phyloP scores from a whole-genome alignment of 2,113 vertebrate genomes.

The Pelvicachromis taeniatus region DNA sequence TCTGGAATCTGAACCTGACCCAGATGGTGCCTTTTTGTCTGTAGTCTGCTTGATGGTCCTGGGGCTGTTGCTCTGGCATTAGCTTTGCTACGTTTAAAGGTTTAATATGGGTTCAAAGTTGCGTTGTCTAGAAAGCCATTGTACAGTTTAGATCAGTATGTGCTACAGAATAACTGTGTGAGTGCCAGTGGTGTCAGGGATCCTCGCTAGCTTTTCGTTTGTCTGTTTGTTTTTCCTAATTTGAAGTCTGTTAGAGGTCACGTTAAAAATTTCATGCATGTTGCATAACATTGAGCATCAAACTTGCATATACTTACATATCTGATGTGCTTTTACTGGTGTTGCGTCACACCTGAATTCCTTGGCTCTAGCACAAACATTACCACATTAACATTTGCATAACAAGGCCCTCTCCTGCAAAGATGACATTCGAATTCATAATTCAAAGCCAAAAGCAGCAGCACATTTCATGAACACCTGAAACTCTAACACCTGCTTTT shows the following conservation, averaged over 20 bases:
- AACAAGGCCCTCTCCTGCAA: background rate
- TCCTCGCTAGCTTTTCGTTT: background rate
- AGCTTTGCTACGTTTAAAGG: background rate
- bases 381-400: background rate
- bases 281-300: background rate
- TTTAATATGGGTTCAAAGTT: background rate
- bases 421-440: background rate
- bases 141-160: background rate
- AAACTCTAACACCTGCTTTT: background rate
- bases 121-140: background rate
- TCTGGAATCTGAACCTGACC: conserved; percentile 11
- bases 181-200: background rate
- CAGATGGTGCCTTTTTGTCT: background rate
- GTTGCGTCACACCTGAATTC: background rate
- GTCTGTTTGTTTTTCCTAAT: background rate
- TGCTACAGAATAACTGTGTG: background rate
- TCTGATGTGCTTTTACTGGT: background rate
- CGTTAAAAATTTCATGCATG: background rate
- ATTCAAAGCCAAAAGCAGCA: background rate
- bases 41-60: background rate
- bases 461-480: background rate
- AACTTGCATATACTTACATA: background rate
- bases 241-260: background rate
- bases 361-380: background rate
- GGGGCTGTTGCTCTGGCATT: background rate